Base-by-base conservation (phyloP, 1,140 invertebrate genomes). In the Drosophila tropicalis region DNA sequence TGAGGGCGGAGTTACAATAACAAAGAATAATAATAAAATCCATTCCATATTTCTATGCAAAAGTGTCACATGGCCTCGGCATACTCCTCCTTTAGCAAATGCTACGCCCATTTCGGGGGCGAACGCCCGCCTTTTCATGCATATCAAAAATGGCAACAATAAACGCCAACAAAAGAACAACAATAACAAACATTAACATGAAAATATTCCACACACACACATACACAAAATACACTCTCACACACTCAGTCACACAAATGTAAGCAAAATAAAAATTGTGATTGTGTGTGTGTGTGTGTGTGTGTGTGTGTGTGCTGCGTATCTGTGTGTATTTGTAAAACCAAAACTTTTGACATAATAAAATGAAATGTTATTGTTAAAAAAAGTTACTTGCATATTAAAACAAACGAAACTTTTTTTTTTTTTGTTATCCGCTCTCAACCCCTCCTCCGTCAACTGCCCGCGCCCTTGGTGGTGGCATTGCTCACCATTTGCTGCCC, bases 321-420 rank as follows among this genome's bases (percentile, higher is more conserved):
- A 61, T 71, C 32, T 75, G 67, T 83, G 54, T 82, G 68, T 79
- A 74, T 79, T 68, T 83, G 57, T 60, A 80, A 90, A 81, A 91
- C 76, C 78, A 86, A 87, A 87, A 90, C 82, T 82, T 90, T 90
- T 90, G 87, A 87, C 84, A 91, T 85, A 91, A 91, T 91, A 91
- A 91, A 91, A 90, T 90, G 79, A 85, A 90, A 90, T 91, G 77
- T 90, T 84, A 79, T 79, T 91, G 79, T 86, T 86, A 89, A 87
- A 87, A 87, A 85, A 87, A 87, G 83, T 90, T 90, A 81, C 80
- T 85, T 85, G 85, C 77, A 89, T 89, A 90, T 90, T 90, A 89
- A 90, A 90, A 86, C 85, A 90, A 90, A 90, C 81, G 81, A 83
- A 87, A 89, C 84, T 89, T 84, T 84, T 79, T 76, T 51, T 47